phyloP scores from a whole-genome alignment of 2,113 vertebrate genomes.

The human (Homo sapiens) region GRCh38 chr1:8578501-8579000 shows the following conservation, averaged over 20 bases:
- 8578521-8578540: conserved; percentile 71
- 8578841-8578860: conserved; percentile 52
- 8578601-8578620: conserved; percentile 80
- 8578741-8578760: conserved; percentile 75
- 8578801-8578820: conserved; percentile 58
- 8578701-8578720: conserved; percentile 74
- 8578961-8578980: background rate
- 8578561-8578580: conserved; percentile 81
- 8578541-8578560: conserved; percentile 85
- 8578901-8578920: conserved; percentile 14
- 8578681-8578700: conserved; percentile 85
- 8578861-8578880: conserved; percentile 55
- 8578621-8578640: conserved; percentile 75
- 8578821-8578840: conserved; percentile 70
- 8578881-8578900: background rate
- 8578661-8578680: conserved; percentile 82
- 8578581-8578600: conserved; percentile 81
- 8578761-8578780: conserved; percentile 76
- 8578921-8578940: background rate
- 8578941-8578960: background rate
- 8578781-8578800: conserved; percentile 74
- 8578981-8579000: background rate
- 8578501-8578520: conserved; percentile 46
- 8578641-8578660: conserved; percentile 70
- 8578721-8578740: conserved; percentile 77